A percentile compares a stretch with the other conserved stretches of the same genome.
Conservation (phyloP, 2,797 vertebrate species). For the Pipistrellus pipistrellus region DNA sequence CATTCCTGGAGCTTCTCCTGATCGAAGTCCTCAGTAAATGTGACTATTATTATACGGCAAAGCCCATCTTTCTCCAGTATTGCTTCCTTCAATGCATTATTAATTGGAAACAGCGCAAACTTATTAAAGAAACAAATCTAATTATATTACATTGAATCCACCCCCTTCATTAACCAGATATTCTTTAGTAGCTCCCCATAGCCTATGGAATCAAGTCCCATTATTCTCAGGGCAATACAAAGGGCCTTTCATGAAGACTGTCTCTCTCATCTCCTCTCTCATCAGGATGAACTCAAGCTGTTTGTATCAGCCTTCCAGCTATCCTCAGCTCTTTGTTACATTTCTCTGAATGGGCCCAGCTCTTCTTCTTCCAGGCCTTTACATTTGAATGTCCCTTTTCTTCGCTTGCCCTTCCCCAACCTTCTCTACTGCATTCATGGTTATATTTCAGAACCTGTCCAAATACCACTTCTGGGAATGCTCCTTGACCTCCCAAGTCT, state of each 20-base stretch:
- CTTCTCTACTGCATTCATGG: background rate
- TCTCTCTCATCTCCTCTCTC: constrained; percentile 24
- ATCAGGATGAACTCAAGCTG: background rate
- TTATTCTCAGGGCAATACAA: background rate
- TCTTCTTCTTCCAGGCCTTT: background rate
- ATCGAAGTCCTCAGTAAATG: constrained; percentile 28
- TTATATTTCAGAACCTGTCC: background rate
- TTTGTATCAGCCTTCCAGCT: background rate
- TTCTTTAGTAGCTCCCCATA: background rate
- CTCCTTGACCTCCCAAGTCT: background rate
- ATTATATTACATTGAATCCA: background rate
- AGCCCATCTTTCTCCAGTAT: background rate
- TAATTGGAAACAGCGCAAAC: constrained; percentile 9
- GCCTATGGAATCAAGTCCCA: background rate
- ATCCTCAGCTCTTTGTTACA: background rate
- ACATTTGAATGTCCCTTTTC: background rate
- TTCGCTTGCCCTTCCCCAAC: background rate
- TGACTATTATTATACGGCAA: background rate
- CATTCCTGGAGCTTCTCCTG: background rate
- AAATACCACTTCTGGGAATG: background rate
- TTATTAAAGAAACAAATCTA: constrained; percentile 12
- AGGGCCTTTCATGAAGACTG: constrained; percentile 15
- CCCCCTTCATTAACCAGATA: background rate
- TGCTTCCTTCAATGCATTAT: background rate
- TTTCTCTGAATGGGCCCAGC: background rate